Conservation (phyloP, 2,888 invertebrate species). For the Metacarcinus magister region DNA sequence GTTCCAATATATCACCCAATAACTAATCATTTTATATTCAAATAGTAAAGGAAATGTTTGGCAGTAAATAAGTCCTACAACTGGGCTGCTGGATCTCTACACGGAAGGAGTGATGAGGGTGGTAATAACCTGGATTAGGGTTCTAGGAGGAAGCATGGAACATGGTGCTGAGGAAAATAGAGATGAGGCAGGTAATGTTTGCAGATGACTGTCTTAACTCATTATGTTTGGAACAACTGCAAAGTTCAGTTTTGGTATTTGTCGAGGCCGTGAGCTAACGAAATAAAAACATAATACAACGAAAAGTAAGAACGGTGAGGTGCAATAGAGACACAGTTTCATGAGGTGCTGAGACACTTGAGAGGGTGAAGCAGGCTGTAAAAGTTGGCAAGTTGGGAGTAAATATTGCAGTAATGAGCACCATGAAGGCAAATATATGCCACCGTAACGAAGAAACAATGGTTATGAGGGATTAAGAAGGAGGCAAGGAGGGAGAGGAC, state of each 20-base stretch:
- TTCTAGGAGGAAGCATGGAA: background rate
- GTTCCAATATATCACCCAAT: too few species aligned
- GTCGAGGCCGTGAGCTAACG: background rate
- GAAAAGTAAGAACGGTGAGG: background rate
- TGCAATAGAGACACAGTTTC: background rate
- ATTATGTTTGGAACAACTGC: background rate
- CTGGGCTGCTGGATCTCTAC: background rate
- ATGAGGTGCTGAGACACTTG: background rate
- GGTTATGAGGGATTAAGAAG: background rate
- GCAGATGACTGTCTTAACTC: background rate
- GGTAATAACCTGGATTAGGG: background rate
- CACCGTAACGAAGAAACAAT: background rate
- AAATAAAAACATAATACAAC: background rate
- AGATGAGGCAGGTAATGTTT: background rate
- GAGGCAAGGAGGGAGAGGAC: background rate
- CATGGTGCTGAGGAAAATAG: background rate
- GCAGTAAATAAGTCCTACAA: background rate
- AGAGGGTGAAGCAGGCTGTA: background rate
- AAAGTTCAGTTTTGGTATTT: background rate
- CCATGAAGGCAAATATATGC: background rate
- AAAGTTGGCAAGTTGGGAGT: background rate
- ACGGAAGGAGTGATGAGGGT: background rate
- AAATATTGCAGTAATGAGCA: background rate
- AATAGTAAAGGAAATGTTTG: background rate
- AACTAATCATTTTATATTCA: too few species aligned